Conservation (phyloP, 2,797 vertebrate genomes). For the Lacerta bilineata region DNA sequence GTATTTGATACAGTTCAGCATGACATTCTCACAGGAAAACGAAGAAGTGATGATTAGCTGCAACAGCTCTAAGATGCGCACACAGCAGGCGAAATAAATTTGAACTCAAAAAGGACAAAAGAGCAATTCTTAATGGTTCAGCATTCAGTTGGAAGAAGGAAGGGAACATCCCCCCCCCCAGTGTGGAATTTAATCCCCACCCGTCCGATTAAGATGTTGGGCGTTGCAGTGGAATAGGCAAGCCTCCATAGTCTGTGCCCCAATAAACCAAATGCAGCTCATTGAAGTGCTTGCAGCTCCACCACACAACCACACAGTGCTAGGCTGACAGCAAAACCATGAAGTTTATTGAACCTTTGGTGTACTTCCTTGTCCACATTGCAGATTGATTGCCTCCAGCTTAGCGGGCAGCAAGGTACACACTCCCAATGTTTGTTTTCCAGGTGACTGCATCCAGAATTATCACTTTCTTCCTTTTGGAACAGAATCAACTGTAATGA, state of each 20-base stretch:
- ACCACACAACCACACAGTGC: background rate
- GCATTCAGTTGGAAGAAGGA: slow-evolving; percentile 34
- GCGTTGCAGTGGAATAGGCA: slow-evolving; percentile 22
- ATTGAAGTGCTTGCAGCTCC: background rate
- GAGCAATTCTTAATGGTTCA: slow-evolving; percentile 47
- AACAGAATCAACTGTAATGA: too few relatives aligned
- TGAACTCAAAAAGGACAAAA: slow-evolving; percentile 2
- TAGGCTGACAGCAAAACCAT: background rate
- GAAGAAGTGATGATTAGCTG: slow-evolving; percentile 56
- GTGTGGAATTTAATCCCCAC: slow-evolving; percentile 31
- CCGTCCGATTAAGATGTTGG: background rate
- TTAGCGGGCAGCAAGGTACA: background rate
- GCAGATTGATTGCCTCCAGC: background rate
- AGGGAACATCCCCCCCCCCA: slow-evolving; percentile 25
- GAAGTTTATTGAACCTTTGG: background rate
- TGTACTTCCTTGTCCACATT: background rate
- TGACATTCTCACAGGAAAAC: slow-evolving; percentile 56
- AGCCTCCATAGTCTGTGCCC: background rate
- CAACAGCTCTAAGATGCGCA: slow-evolving; percentile 37
- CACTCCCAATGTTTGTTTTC: background rate
- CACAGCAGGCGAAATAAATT: background rate
- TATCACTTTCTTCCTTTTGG: background rate
- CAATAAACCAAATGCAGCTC: background rate
- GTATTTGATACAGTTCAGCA: slow-evolving; percentile 64
- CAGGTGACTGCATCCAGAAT: background rate